Base-by-base conservation (phyloP, 2,113 vertebrate species). In the Eidolon helvum region DNA sequence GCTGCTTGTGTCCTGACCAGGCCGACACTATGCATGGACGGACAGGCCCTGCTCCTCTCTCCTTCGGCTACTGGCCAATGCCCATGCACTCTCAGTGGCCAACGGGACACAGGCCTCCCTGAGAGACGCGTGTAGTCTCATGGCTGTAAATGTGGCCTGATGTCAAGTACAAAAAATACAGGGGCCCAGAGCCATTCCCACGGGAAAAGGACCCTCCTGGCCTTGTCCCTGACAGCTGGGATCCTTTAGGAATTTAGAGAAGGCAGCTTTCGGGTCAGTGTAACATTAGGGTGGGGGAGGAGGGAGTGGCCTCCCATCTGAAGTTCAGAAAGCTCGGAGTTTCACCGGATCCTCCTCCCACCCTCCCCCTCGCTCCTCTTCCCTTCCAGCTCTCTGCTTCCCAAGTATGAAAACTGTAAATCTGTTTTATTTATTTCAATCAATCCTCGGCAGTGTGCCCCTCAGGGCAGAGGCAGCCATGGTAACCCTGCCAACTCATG, bases 401-500 rank as follows among this genome's bases (percentile, higher is more conserved):
- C 5, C 0, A 90, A 45, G 59, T 88, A 96, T 87, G 96, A 98
- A 97, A 96, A 98, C 16, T 97, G 94, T 88, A 85, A 91, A 93
- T 92, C 94, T 98, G 97, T 97, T 97, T 96, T 53, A 59, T 85
- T 98, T 95, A 97, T 87, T 96, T 6, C 92, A 97, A 97, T 98
- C 98, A 50, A 7, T 89, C 85, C 97, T 98, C 79, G 1, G 45
- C 94, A 98, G 98, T 80, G 80, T 11, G 94, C 96, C 97, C 97
- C 97, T 98, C 87, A 0, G 38, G 98, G 98, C 97, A 96, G 87
- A 93, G 96, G 98, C 98, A 98, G 98, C 98, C 96, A 98, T 98
- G 97, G 98, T 97, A 98, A 98, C 97, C 71, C 94, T 65, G n/a
- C 93, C 98, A 97, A 96, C 96, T 98, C 97, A 88, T 0, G 92